Percentiles rank a stretch among this genome's conserved stretches.
Conservation (phyloP, 2,888 invertebrate genomes). For the Xanthia icteritia region DNA sequence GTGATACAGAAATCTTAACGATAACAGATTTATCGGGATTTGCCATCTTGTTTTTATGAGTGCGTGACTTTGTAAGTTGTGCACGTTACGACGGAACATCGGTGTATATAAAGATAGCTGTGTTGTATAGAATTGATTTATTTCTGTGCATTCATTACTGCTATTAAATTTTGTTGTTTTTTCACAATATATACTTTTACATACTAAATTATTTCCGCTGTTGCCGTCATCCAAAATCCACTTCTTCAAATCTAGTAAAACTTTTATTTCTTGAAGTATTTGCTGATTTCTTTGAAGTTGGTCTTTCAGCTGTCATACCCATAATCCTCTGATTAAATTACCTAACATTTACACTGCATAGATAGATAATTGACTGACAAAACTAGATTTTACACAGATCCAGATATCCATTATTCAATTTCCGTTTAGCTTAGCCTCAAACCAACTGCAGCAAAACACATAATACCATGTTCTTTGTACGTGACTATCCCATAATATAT, state of each 20-base stretch:
- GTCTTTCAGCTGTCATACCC: not conserved
- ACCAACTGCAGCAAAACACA: slow-evolving; percentile 41
- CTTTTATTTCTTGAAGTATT: not conserved
- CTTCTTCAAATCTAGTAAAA: too few species aligned
- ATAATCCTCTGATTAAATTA: not conserved
- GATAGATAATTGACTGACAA: not conserved
- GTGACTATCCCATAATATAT: slow-evolving; percentile 33
- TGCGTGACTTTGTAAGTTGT: slow-evolving; percentile 70
- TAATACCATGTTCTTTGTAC: slow-evolving; percentile 32
- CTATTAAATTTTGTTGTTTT: slow-evolving; percentile 35
- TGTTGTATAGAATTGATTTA: slow-evolving; percentile 68
- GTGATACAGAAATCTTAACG: slow-evolving; percentile 79
- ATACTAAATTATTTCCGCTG: slow-evolving; percentile 4
- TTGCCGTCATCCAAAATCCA: not conserved
- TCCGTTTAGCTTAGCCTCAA: slow-evolving; percentile 11
- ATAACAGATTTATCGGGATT: slow-evolving; percentile 77
- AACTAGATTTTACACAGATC: not conserved
- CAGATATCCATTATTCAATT: slow-evolving; percentile 28
- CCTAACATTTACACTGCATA: not conserved
- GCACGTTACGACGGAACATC: slow-evolving; percentile 65
- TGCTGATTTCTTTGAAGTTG: not conserved
- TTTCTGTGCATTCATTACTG: slow-evolving; percentile 61
- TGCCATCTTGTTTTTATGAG: slow-evolving; percentile 75
- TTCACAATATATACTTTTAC: not conserved
- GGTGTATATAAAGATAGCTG: slow-evolving; percentile 59